phyloP scores from a whole-genome alignment of 2,888 invertebrate genomes.

The Neocrepidodera transversa region DNA sequence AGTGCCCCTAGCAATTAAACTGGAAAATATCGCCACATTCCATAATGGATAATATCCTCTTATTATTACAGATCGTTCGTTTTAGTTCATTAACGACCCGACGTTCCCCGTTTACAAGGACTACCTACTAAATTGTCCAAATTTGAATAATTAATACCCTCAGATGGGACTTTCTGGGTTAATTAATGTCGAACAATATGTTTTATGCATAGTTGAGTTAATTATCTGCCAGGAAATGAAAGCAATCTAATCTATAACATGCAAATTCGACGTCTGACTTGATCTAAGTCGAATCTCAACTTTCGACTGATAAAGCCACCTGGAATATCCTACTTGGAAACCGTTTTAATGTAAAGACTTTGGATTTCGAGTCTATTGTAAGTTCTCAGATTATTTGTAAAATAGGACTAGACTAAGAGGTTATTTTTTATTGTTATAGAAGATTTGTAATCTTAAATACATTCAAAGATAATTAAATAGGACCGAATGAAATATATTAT shows the following conservation, averaged over 20 bases:
- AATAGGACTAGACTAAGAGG: too few species aligned
- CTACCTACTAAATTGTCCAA: slow-evolving; percentile 26
- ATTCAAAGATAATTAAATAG: too few species aligned
- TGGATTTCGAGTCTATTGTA: too few species aligned
- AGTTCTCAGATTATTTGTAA: too few species aligned
- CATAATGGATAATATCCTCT: slow-evolving; percentile 2
- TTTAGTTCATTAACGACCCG: slow-evolving; percentile 25
- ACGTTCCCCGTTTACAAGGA: slow-evolving; percentile 16
- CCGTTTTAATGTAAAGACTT: too few species aligned
- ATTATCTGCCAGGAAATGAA: slow-evolving; percentile 40
- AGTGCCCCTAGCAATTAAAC: not conserved
- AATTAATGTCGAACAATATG: slow-evolving; percentile 46
- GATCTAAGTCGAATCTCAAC: slow-evolving; percentile 13
- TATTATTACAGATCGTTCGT: slow-evolving; percentile 24
- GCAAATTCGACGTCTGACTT: slow-evolving; percentile 16
- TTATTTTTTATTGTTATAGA: too few species aligned
- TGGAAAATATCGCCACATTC: slow-evolving; percentile 8
- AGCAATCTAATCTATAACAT: slow-evolving; percentile 30
- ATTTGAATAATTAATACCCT: slow-evolving; percentile 34
- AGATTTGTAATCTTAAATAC: too few species aligned
- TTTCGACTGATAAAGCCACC: slow-evolving; percentile 9
- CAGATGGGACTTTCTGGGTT: slow-evolving; percentile 38
- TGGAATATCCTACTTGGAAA: not conserved
- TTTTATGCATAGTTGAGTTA: slow-evolving; percentile 43
- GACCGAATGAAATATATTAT: too few species aligned